Conservation (phyloP, 2,113 vertebrate species). For the Pao palembangensis region DNA sequence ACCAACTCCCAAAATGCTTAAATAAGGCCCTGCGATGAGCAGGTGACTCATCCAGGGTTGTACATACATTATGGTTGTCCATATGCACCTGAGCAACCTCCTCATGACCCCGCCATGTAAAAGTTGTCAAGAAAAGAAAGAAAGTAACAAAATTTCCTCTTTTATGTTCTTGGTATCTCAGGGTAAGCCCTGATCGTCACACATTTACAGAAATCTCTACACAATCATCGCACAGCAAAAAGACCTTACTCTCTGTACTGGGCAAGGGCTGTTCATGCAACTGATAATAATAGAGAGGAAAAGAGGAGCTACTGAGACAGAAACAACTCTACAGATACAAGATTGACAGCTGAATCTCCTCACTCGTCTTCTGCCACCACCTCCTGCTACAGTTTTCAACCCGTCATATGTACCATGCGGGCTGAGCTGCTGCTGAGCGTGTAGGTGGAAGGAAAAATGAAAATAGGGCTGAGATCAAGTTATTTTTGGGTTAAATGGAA, state of each 20-base stretch:
- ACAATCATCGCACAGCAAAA: background rate
- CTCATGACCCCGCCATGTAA: no score
- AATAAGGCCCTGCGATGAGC: no score
- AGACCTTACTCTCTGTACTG: background rate
- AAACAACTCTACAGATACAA: slow-evolving; percentile 11
- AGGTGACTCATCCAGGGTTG: no score
- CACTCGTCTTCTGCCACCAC: slow-evolving; percentile 18
- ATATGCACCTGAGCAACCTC: no score
- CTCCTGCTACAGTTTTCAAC: slow-evolving; percentile 45
- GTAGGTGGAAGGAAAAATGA: slow-evolving; percentile 65
- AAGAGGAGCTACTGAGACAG: background rate
- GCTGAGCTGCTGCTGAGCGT: slow-evolving; percentile 54
- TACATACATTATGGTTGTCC: no score
- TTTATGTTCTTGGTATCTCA: no score
- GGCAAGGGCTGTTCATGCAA: background rate
- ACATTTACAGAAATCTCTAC: no score
- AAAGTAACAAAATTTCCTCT: no score
- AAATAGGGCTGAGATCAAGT: slow-evolving; percentile 68
- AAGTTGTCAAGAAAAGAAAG: no score
- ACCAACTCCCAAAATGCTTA: no score
- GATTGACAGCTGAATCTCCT: slow-evolving; percentile 40
- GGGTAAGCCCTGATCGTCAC: background rate
- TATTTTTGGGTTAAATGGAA: slow-evolving; percentile 65
- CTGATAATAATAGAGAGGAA: background rate
- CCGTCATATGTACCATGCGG: slow-evolving; percentile 47